Evolutionary conservation across 2,888 invertebrate species (phyloP), one percentile per base, ranked within the genome.

Genomic region (Sminthurinus aureus): DNA sequence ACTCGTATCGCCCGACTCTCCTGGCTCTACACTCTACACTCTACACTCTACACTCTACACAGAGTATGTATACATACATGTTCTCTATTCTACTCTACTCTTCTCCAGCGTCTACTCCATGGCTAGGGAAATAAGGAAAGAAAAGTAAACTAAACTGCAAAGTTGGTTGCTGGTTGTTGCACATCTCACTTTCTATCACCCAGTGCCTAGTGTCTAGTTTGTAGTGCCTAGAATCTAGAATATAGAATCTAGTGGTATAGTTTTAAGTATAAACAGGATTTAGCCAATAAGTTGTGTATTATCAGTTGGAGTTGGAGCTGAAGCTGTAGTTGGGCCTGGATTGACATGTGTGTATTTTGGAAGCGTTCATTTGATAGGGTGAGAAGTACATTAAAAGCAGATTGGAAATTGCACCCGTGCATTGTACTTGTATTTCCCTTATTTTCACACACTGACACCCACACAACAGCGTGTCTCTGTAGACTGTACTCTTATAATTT

Each of bases 351-450:
- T n/a, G n/a, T 73, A 71, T 75, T 76, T 75, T 76, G 18, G 82
- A 50, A 52, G 71, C 85, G 84, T 86, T 86, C 79, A 84, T 87
- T 85, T 85, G 83, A 85, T 82, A 85, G 84, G 78, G 84, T 84
- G 85, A 85, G 86, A 85, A 79, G 85, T 77, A 83, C 85, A 87
- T 87, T 87, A 87, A 87, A 85, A 86, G 85, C 83, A 86, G 85
- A 87, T 87, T 85, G 87, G 84, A 85, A 84, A 83, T 85, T 85
- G 85, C 79, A 84, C 82, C 77, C 50, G 82, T 69, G 82, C 77
- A 82, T 82, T 82, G 82, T n/a, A n/a, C n/a, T n/a, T n/a, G n/a
- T 82, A 82, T 82, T 52, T 52, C 71, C 81, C 76, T 81, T 84
- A 85, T 79, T 76, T 81, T 79, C 74, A 74, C n/a, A n/a, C n/a